Base-by-base conservation (phyloP, 35 echinoderm and acorn worm species). In the Amphiura filiformis region DNA sequence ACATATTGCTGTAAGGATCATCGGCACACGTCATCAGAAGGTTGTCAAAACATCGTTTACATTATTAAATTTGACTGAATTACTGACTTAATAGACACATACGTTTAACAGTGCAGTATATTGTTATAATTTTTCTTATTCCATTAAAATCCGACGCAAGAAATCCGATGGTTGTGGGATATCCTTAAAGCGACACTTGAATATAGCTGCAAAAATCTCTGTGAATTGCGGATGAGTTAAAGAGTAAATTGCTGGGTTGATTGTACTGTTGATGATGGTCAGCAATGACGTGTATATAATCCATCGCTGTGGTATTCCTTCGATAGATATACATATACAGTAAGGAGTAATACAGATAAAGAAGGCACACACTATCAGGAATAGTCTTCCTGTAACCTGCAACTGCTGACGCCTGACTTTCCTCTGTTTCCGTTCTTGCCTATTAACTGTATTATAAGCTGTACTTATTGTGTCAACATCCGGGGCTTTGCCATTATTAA, bases 311-410 rank as follows among this genome's bases (percentile, higher is more conserved):
- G 61, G 61, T 13, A n/a, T n/a, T 11, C 61, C 61, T 23, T 18
- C 17, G 39, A 91, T 91, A 37, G 82, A 85, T 0, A 91, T 75
- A 18, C 82, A 82, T 40, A 91, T 84, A 20, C 81, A 39, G 44
- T 91, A 91, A 0, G 89, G 89, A 12, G 82, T 85, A 23, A 91
- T 85, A 31, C 81, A 91, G 17, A 91, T 44, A 82, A 91, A 91
- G 37, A 91, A 91, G 14, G 38, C 89, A 34, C 89, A 91, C 31
- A 91, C 82, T 26, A 84, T 76, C 39, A 85, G 77, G 65, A 91
- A 91, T 22, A 91, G 82, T 57, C 84, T 91, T 37, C 82, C 75
- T 1, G 89, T 91, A 36, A 91, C 84, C 37, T 91, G n/a, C 11
- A 91, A 35, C 32, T 91, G 49, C 18, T 85, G 83, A 15, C 83